A percentile compares a stretch with the other conserved stretches of the same genome.
phyloP scores from a whole-genome alignment of 2,113 vertebrate species.

The Sorex fumeus region DNA sequence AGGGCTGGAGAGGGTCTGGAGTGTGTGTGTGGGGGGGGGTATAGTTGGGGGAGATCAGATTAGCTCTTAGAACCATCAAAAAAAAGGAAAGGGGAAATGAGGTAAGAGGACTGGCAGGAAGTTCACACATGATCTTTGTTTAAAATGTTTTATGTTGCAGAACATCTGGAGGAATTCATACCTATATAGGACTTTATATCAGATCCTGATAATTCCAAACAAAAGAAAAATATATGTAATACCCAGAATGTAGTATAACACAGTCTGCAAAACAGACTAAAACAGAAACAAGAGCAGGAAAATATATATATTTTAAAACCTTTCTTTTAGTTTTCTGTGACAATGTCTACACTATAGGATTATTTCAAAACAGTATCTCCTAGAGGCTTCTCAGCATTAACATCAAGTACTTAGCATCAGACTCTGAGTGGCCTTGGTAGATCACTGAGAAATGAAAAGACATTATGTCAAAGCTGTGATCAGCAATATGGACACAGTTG shows the following conservation, averaged over 20 bases:
- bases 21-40: too few relatives aligned
- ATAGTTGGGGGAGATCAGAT: background rate
- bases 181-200: background rate
- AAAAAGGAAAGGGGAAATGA: background rate
- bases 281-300: background rate
- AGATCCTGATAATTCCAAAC: background rate
- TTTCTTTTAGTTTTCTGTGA: background rate
- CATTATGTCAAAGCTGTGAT: background rate
- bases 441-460: background rate
- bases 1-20: too few relatives aligned
- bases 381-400: background rate
- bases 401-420: background rate
- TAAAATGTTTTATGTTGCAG: conserved; percentile 17
- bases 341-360: background rate
- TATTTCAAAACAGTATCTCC: background rate
- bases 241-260: background rate
- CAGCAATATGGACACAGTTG: background rate
- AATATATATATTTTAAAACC: background rate
- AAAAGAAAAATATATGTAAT: background rate
- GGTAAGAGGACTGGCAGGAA: background rate
- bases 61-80: conserved; percentile 10
- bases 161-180: conserved; percentile 22
- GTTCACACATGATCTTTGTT: background rate
- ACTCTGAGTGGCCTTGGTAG: background rate
- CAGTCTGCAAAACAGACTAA: conserved; percentile 2